Base-by-base conservation (phyloP, 1,140 invertebrate genomes). In the Drosophila oshimai region DNA sequence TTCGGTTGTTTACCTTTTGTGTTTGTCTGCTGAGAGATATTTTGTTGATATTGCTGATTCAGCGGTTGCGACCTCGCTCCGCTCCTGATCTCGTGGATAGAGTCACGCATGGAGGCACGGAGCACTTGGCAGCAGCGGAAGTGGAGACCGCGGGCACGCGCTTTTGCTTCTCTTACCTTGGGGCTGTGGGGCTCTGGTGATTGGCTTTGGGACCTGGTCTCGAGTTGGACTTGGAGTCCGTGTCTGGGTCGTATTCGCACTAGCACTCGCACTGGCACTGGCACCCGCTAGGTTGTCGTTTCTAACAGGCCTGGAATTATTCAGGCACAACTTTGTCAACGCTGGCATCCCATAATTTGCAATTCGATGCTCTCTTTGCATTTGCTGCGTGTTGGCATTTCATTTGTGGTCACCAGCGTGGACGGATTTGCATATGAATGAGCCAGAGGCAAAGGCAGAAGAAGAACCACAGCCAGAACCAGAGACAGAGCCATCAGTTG, bases 381-480 rank as follows among this genome's bases (percentile, higher is more conserved):
- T 80, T 86, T 80, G n/a, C 77, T 87, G 76, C 81, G 81, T 87
- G 81, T 87, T 87, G 81, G 81, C 83, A 87, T 87, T 87, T 87
- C 81, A 87, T 87, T 87, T 87, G 80, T 79, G 67, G 76, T 50
- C 67, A 80, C 61, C 67, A 75, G 31, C 42, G 46, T n/a, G 65
- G 28, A 58, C 58, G 46, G 73, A 87, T 87, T 87, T 87, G 81
- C 81, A 87, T 87, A 87, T 87, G 81, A 87, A 87, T 87, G 76
- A 86, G 65, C 42, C 26, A 13, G 44, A 24, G 31, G n/a, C n/a
- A n/a, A n/a, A n/a, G 31, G 49, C 51, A 37, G 29, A 31, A 41
- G n/a, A n/a, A n/a, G n/a, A 36, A 24, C 13, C 24, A 45, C 15
- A 36, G 13, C 46, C 12, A 22, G 10, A 15, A 24, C 9, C 12